Percentiles rank a stretch among this genome's conserved stretches.
Conservation (phyloP, 2,888 invertebrate genomes). For the Rhodophaea formosa region DNA sequence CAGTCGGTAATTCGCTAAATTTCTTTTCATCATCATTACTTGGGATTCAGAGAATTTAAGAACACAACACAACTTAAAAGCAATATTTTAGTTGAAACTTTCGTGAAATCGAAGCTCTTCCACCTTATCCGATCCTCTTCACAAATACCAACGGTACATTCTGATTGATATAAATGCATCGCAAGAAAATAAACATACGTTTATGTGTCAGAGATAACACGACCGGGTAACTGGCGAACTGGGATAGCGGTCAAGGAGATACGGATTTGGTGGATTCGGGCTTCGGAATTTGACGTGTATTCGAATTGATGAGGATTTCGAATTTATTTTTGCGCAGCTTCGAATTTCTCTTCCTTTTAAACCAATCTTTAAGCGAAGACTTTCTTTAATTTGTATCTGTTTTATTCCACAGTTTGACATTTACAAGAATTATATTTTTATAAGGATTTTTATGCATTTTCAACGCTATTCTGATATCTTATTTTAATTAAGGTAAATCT, state of each 20-base stretch:
- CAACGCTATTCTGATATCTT: no score
- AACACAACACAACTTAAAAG: no score
- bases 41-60: no score
- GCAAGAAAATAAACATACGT: not conserved
- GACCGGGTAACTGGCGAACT: slow-evolving; percentile 8
- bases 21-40: no score
- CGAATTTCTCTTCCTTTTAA: not conserved
- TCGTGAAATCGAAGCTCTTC: no score
- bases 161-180: not conserved
- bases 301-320: not conserved
- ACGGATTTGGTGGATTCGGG: not conserved
- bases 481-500: no score
- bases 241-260: slow-evolving; percentile 5
- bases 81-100: no score
- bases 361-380: not conserved
- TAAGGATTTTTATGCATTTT: no score
- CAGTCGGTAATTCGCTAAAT: no score
- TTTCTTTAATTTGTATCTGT: no score
- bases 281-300: not conserved
- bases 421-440: no score
- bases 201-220: slow-evolving; percentile 7
- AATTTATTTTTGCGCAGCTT: not conserved
- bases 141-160: not conserved
- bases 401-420: no score
- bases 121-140: not conserved